Evolutionary conservation across 2,888 invertebrate genomes (phyloP), one percentile per base, ranked within the genome.

Genomic region (Copidosoma aretas): DNA sequence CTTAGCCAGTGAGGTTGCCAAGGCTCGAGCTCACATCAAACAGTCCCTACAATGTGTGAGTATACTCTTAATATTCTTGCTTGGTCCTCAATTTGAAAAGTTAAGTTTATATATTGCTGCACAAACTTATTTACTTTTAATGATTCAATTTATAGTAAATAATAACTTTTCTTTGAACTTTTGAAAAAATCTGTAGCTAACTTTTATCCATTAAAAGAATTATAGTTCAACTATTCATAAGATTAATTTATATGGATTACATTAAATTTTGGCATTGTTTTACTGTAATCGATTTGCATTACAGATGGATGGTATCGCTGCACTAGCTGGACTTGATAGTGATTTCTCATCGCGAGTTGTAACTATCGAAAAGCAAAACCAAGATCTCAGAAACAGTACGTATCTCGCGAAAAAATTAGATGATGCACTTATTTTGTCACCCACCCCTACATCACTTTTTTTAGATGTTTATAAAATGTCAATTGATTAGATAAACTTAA

Each of bases 1-100:
- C 79, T 88, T 94, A 86, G 92, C 92, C 81, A 90, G 89, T 84
- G 93, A 93, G 88, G 92, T 94, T 82, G 93, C 92, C 82, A 93
- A 92, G 87, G 93, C 93, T 84, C 90, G 93, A 82, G 91, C 93
- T 86, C 91, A 93, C 85, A 91, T 94, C 86, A 92, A 85, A 84
- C 82, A 84, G 77, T 85, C 85, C 78, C 84, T 86, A 79, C 84
- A 85, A 81, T 84, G 84, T 84, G 86, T 86, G 84, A 86, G 85
- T 85, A 46, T 12, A 46, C 1, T 46, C 17, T 46, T 46, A 41
- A 41, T 41, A 41, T 46, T 46, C 12, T 14, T 46, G 4, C 12
- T 8, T 46, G 2, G 12, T 46, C 43, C 12, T 46, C 15, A 3
- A 15, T 46, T 46, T 8, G 8, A 15, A 12, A 12, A 15, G 17